These are phyloP conservation scores for Bubo scandiacus DNA, from an alignment of 2,113 vertebrate species.

Conservation along the genomic window DNA sequence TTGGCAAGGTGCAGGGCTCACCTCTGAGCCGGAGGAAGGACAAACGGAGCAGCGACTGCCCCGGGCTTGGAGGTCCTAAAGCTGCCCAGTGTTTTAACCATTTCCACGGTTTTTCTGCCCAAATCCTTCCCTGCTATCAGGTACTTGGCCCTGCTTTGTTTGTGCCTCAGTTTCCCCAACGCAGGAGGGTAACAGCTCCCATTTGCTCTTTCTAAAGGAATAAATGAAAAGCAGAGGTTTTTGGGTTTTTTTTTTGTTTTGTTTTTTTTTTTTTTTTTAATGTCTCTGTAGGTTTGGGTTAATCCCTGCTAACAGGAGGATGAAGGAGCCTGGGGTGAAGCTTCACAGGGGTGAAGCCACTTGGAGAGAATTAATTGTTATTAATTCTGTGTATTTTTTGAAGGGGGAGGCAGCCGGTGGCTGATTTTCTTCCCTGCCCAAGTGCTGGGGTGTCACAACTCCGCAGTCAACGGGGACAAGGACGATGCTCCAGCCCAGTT, in stretches of 20 bases:
- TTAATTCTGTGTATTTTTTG: neutral
- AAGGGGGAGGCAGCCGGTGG: rapidly evolving
- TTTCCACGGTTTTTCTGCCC: neutral
- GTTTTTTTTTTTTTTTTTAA: neutral
- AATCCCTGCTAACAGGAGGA: rapidly evolving
- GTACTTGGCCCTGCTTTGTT: neutral
- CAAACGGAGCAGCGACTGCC: neutral
- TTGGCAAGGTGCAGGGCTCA: neutral
- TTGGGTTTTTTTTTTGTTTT: too few species aligned
- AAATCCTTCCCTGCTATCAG: neutral
- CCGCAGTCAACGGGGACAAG: rapidly evolving
- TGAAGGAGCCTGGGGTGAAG: neutral
- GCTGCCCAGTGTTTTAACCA: neutral
- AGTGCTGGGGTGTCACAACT: neutral
- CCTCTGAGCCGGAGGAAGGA: neutral
- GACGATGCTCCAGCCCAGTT: neutral
- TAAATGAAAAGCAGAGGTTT: neutral
- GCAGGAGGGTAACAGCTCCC: rapidly evolving
- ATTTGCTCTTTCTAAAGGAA: neutral
- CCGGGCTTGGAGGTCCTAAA: neutral
- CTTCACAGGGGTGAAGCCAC: neutral
- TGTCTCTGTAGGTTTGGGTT: neutral
- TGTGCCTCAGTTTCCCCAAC: neutral
- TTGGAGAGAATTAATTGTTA: neutral
- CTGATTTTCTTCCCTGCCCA: neutral